Evolutionary conservation across 2,797 vertebrate genomes (phyloP).

Genomic region (Chelon labrosus): DNA sequence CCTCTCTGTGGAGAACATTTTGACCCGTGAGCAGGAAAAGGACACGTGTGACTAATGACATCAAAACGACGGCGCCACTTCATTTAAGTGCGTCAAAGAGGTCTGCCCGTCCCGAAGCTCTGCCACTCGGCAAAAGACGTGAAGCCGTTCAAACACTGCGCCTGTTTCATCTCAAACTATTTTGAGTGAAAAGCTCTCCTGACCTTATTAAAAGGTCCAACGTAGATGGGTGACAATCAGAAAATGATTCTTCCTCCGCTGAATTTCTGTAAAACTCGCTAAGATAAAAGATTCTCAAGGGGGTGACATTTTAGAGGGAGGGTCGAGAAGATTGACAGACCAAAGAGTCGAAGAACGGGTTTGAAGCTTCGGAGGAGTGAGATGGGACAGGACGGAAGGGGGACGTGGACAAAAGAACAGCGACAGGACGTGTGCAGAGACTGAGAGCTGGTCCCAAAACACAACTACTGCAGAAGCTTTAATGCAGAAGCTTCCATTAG

Average conservation of each 20-base stretch:
- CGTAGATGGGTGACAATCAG: background rate
- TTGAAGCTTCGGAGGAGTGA: background rate
- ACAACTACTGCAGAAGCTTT: background rate
- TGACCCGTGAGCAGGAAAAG: background rate
- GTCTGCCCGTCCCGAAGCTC: too few relatives aligned
- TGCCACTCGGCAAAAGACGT: too few relatives aligned
- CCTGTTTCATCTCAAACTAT: background rate
- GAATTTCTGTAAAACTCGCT: slow-evolving; percentile 22
- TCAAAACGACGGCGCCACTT: background rate
- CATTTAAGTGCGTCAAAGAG: too few relatives aligned
- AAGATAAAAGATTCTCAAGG: slow-evolving; percentile 27
- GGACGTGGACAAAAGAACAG: background rate
- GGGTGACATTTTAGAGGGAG: slow-evolving; percentile 24
- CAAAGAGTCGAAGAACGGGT: slow-evolving; percentile 17
- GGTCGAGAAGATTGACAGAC: slow-evolving; percentile 16
- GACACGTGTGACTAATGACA: background rate
- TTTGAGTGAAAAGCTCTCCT: background rate
- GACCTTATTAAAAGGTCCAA: slow-evolving; percentile 14
- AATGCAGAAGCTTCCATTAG: background rate
- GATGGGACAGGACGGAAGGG: background rate
- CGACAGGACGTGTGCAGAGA: background rate
- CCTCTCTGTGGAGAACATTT: background rate
- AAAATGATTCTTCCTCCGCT: background rate
- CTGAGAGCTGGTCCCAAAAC: background rate
- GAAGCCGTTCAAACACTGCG: background rate